Base-by-base conservation (phyloP, 2,797 vertebrate genomes). In the Alcedo quadribrachys region DNA sequence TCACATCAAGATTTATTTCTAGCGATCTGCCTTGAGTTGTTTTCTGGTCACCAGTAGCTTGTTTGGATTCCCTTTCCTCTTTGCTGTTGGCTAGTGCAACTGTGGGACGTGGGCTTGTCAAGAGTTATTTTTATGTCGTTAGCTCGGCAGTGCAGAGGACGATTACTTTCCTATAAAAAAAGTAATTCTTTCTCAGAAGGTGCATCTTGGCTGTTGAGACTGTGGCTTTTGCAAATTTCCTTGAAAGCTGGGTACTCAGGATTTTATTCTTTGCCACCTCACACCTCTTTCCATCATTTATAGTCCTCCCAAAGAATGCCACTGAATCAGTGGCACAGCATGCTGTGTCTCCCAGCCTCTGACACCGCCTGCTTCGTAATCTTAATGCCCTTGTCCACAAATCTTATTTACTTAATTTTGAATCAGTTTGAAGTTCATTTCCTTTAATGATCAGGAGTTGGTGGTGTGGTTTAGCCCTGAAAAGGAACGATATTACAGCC, bases 1-100 rank as follows among this genome's bases (percentile, higher is more conserved):
- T 81, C 95, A 80, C 5, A 24, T 40, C 62, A 90, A 55, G 28
- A 96, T 94, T 94, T 91, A 85, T 67, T 82, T 91, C 87, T 67
- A 75, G 73, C 7, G 61, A 81, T 85, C 86, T 81, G 95, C 86
- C 80, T 79, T 2, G 0, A 92, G 91, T 78, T 88, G 69, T 90
- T 92, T 95, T 90, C 77, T 95, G 76, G 84, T 82, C 73, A 88
- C 90, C 82, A 46, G 74, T 32, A 91, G 85, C 92, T 95, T 95
- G 81, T 87, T 90, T 82, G 77, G 80, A 88, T 92, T 94, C 84
- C 33, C 37, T 73, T 85, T 94, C 60, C 90, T 65, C 61, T 71
- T 43, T 1, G 3, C 48, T 73, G 60, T 74, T 88, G 57, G 81
- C 61, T 79, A 33, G 27, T 85, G 87, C 61, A 86, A 67, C 65